These are phyloP conservation scores for Cichlasoma orientale DNA, from an alignment of 2,797 vertebrate species.

Conservation along the genomic window DNA sequence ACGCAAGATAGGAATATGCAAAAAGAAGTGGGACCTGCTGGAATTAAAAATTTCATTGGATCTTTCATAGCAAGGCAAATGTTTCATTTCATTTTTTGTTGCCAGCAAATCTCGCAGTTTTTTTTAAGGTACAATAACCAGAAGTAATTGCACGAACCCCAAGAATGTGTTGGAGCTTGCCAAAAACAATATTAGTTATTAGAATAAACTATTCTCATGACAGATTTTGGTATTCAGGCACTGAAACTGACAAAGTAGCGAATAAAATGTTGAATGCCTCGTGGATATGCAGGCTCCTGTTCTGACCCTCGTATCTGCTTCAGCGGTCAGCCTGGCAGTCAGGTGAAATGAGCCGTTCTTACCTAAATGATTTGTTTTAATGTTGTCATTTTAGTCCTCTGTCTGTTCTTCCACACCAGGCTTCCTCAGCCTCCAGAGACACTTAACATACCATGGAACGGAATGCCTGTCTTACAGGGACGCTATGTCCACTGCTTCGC, in stretches of 20 bases:
- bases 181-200: constrained; percentile 8
- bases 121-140: neutral
- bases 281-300: constrained; percentile 12
- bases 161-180: neutral
- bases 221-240: neutral
- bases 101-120: constrained; percentile 1
- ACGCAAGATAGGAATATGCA: neutral
- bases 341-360: constrained; percentile 5
- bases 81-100: constrained; percentile 13
- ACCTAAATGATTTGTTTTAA: constrained; percentile 35
- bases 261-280: neutral
- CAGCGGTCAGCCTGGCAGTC: neutral
- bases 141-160: neutral
- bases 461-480: constrained; percentile 54
- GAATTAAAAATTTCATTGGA: neutral
- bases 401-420: constrained; percentile 29
- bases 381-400: constrained; percentile 7
- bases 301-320: constrained; percentile 11
- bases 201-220: neutral
- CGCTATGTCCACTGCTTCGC: constrained; percentile 60
- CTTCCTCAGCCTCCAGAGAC: constrained; percentile 32
- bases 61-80: neutral
- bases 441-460: constrained; percentile 68
- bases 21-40: constrained; percentile 7
- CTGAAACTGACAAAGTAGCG: neutral